Percentiles rank a stretch among this genome's conserved stretches.
Conservation (phyloP, 2,888 invertebrate genomes). For the Eupithecia dodoneata region DNA sequence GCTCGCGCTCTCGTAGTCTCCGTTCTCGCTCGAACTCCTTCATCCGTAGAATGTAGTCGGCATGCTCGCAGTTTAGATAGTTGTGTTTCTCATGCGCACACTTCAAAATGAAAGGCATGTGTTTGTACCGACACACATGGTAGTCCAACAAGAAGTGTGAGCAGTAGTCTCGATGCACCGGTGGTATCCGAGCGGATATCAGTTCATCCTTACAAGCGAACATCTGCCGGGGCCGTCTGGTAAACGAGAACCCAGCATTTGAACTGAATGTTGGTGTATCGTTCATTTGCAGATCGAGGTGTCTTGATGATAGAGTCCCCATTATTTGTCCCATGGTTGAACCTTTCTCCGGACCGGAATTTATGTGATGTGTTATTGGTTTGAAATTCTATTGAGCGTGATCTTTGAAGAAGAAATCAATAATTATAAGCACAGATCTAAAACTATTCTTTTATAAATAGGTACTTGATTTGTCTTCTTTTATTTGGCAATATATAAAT, state of each 20-base stretch:
- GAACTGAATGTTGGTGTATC: conserved; percentile 87
- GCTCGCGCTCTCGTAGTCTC: conserved; percentile 64
- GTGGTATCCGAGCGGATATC: conserved; percentile 88
- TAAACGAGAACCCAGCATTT: conserved; percentile 86
- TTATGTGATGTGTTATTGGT: neutral
- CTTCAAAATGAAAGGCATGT: conserved; percentile 86
- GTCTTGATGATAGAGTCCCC: conserved; percentile 54
- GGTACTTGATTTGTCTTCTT: too few relatives aligned
- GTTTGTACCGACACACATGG: conserved; percentile 86
- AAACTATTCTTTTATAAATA: neutral
- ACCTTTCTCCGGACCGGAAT: conserved; percentile 1
- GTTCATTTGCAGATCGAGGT: conserved; percentile 62
- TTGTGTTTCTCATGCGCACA: conserved; percentile 90
- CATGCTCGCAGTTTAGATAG: conserved; percentile 89
- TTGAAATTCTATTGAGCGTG: neutral
- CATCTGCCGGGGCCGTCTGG: conserved; percentile 89
- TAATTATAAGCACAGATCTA: neutral
- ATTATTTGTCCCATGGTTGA: conserved; percentile 60
- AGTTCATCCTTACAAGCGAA: conserved; percentile 88
- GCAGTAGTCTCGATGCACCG: conserved; percentile 91
- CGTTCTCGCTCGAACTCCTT: conserved; percentile 75
- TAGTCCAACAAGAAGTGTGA: conserved; percentile 88
- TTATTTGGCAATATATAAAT: too few relatives aligned
- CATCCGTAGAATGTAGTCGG: conserved; percentile 88
- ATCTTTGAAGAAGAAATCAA: neutral